These are phyloP conservation scores for Dendrolimus kikuchii DNA, from an alignment of 1,140 invertebrate genomes.

Conservation along the genomic window DNA sequence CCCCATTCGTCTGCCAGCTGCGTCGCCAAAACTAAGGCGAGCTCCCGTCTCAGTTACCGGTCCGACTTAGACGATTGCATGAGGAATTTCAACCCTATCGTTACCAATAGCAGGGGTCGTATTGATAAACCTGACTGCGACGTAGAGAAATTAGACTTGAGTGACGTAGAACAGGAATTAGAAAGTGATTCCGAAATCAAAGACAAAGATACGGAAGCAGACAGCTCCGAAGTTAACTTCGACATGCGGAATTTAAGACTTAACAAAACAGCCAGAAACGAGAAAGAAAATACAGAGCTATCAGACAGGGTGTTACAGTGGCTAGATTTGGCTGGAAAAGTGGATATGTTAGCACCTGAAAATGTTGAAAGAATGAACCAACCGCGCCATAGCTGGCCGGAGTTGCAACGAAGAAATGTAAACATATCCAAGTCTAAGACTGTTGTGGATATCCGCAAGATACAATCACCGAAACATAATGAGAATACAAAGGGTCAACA, in stretches of 20 bases:
- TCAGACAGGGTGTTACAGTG: slow-evolving; percentile 75
- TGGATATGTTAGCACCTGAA: slow-evolving; percentile 44
- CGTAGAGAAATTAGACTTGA: slow-evolving; percentile 45
- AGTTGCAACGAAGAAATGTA: slow-evolving; percentile 42
- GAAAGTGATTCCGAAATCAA: slow-evolving; percentile 38
- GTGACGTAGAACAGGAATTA: slow-evolving; percentile 32
- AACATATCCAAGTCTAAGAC: slow-evolving; percentile 48
- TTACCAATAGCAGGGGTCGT: slow-evolving; percentile 27
- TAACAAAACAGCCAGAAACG: slow-evolving; percentile 44
- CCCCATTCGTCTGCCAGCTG: slow-evolving; percentile 41
- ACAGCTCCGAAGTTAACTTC: slow-evolving; percentile 18
- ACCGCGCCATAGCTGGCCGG: slow-evolving; percentile 63
- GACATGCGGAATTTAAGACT: slow-evolving; percentile 46
- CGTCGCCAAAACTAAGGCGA: slow-evolving; percentile 21
- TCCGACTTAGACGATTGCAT: slow-evolving; percentile 28
- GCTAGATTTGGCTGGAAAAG: slow-evolving; percentile 73
- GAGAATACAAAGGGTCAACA: slow-evolving; percentile 31
- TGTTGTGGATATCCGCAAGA: slow-evolving; percentile 34
- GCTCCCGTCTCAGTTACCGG: slow-evolving; percentile 26
- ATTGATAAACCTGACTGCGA: slow-evolving; percentile 12
- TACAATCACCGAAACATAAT: slow-evolving; percentile 27
- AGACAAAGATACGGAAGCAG: slow-evolving; percentile 21
- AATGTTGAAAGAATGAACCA: slow-evolving; percentile 43
- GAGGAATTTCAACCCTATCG: slow-evolving; percentile 42
- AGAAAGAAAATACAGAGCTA: slow-evolving; percentile 58